A percentile compares a stretch with the other conserved stretches of the same genome.
Conservation (phyloP, 2,113 vertebrate species). For the Clarias magur region DNA sequence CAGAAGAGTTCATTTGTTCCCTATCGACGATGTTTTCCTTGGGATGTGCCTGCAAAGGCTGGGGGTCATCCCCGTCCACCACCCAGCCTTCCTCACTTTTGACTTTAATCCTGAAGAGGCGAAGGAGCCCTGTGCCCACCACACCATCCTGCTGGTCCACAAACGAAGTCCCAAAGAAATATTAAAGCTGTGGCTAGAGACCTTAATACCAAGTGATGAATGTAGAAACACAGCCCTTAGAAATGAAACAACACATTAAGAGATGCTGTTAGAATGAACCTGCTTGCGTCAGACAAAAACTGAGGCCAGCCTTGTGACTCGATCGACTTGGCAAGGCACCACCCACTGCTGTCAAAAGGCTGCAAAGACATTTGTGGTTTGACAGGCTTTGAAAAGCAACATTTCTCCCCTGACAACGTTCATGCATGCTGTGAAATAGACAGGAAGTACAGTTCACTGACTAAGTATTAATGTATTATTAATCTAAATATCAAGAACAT, state of each 20-base stretch:
- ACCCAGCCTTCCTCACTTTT: conserved; percentile 73
- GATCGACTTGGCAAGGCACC: not conserved
- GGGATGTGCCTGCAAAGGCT: conserved; percentile 76
- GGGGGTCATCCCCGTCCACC: conserved; percentile 54
- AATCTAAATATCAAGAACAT: not conserved
- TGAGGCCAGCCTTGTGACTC: not conserved
- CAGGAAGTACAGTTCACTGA: not conserved
- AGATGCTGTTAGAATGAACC: not conserved
- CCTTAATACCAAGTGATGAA: conserved; percentile 32
- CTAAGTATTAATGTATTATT: not conserved
- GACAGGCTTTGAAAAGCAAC: not conserved
- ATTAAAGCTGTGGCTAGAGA: conserved; percentile 57
- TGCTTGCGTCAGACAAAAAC: not conserved
- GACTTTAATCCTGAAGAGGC: conserved; percentile 56
- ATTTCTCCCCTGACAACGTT: not conserved
- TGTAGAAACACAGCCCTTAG: conserved; percentile 61
- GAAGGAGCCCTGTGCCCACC: conserved; percentile 60
- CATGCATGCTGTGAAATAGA: not conserved
- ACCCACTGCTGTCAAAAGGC: not conserved
- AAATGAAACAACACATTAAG: not conserved
- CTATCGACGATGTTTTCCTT: conserved; percentile 76
- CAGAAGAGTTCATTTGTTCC: conserved; percentile 68
- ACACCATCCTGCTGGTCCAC: conserved; percentile 70
- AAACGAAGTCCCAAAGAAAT: conserved; percentile 64
- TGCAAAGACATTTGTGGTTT: not conserved